A percentile compares a stretch with the other conserved stretches of the same genome.
Evolutionary conservation across 2,113 vertebrate genomes (phyloP).

Genomic region (Aix galericulata): DNA sequence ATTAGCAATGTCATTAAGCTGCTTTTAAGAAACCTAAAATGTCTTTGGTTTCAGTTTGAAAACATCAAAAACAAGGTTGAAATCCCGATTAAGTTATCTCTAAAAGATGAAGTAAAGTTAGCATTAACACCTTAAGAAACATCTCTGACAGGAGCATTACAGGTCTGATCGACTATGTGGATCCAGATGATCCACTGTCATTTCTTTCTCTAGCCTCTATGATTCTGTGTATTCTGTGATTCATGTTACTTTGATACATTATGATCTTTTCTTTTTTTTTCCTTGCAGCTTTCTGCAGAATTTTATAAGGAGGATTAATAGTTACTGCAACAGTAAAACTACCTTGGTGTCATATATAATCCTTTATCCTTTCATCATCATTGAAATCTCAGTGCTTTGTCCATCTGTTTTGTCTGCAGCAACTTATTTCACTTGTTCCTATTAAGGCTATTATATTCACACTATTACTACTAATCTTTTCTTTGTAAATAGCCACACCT

Average conservation of each 20-base stretch:
- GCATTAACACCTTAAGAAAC: not conserved
- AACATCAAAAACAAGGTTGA: not conserved
- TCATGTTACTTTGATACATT: not conserved
- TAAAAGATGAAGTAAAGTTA: not conserved
- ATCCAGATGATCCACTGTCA: not conserved
- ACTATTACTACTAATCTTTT: slow-evolving; percentile 89
- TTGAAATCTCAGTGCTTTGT: slow-evolving; percentile 84
- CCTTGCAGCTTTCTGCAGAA: not conserved
- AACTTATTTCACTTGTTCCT: slow-evolving; percentile 89
- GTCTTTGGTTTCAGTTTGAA: not conserved
- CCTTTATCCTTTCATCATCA: slow-evolving; percentile 84
- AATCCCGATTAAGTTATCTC: not conserved
- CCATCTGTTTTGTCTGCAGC: slow-evolving; percentile 86
- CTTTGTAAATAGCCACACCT: slow-evolving; percentile 95
- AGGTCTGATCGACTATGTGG: not conserved
- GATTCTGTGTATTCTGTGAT: not conserved
- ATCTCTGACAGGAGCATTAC: not conserved
- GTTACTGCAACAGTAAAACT: slow-evolving; percentile 58
- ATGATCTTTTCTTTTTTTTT: not conserved
- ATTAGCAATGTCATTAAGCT: not conserved
- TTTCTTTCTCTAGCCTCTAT: not conserved
- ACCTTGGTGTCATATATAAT: slow-evolving; percentile 82
- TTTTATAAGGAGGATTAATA: slow-evolving; percentile 60
- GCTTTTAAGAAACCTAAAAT: not conserved
- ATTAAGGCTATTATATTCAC: slow-evolving; percentile 92